Base-by-base conservation (phyloP, 2,797 vertebrate species). In the Crax fasciolata region DNA sequence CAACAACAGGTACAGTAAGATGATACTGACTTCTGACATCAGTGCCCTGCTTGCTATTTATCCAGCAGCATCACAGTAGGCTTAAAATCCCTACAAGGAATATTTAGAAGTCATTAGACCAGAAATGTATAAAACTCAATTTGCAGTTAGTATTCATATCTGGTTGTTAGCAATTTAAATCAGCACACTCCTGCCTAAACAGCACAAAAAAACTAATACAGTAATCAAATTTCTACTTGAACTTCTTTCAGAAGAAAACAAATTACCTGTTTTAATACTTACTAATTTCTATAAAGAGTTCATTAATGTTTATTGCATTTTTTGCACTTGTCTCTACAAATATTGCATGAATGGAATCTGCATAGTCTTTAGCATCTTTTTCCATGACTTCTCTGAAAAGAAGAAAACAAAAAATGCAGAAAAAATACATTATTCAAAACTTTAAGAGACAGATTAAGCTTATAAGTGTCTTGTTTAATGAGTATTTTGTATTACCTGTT, bases 201-300 rank as follows among this genome's bases (percentile, higher is more conserved):
- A 49, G 30, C 75, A 90, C 7, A 93, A 81, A 63, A 63, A 67
- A 32, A 48, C 4, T 10, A 75, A 82, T 11, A 65, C 1, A 78
- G 27, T 24, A 76, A 68, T 30, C 6, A 77, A 72, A 59, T 75
- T 84, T 89, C 32, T 77, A 73, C 58, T 92, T 49, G 20, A 63
- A 55, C 5, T 54, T 87, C n/a, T 67, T 58, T 61, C 39, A 92
- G 25, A 93, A 74, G 74, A 80, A 86, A 94, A 44, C 35, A 59
- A 30, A 18, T 30, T 32, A 70, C 61, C n/a, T 54, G 63, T 54
- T 96, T 65, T 30, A 90, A 95, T 97, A 99, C 99, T 99, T 98
- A 99, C 99, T 99, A 98, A 99, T 99, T 98, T 99, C 99, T 98
- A 99, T 99, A 98, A 99, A 99, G 97, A 99, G 98, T 97, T 99